Evolutionary conservation across 1,140 invertebrate genomes (phyloP), one percentile per base, ranked within the genome.

Genomic region (Callitettix versicolor): DNA sequence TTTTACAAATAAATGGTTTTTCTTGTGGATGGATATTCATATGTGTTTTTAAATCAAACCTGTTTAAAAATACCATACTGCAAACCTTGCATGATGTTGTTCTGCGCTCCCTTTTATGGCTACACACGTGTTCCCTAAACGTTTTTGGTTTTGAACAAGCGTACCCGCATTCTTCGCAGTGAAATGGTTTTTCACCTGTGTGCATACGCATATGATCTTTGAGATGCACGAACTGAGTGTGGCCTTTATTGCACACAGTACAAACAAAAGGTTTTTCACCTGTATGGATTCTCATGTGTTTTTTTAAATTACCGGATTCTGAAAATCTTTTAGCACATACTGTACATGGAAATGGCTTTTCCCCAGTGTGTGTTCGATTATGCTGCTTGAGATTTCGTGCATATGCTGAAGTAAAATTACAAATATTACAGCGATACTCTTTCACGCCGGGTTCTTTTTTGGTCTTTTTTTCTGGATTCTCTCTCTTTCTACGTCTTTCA

Each of bases 351-450:
- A 73, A 77, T 0, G 76, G 77, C 62, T 75, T 76, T 54, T 77
- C 74, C 3, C 77, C 77, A n/a, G 76, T 78, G 69, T 78, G 67
- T 62, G 71, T 67, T 69, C 73, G 50, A 68, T 76, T 64, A 70
- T 79, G 44, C n/a, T 41, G 18, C 18, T 41, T 41, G 18, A 41
- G 40, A 15, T n/a, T 20, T 15, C 40, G n/a, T 41, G n/a, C 18
- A n/a, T 41, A 20, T n/a, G 40, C 40, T 15, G 18, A 41, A n/a
- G 40, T 41, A 15, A 15, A 15, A n/a, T 41, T 14, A 20, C 40
- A 41, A 41, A 15, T 3, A 15, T 41, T n/a, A 41, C 40, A 41
- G 18, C 40, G 3, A 20, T 41, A 41, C n/a, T n/a, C 3, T 41
- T 41, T 41, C 14, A 15, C 40, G 3, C 14, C 40, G 14, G 3